Evolutionary conservation across 2,797 vertebrate species (phyloP), one percentile per base, ranked within the genome.

Genomic region (Sebastes baramenuke): DNA sequence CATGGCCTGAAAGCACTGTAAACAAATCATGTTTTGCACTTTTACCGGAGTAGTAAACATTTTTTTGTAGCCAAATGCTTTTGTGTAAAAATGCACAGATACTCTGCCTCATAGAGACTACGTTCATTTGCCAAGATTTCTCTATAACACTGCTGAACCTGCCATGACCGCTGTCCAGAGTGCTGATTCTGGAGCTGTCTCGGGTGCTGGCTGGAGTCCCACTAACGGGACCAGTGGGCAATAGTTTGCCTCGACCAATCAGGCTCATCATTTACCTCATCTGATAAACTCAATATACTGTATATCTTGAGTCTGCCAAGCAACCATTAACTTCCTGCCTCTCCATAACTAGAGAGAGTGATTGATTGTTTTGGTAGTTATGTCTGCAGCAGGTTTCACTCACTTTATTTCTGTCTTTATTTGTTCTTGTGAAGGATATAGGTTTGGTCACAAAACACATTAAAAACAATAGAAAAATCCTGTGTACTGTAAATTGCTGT

Each of bases 101-200:
- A 32, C n/a, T 10, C 59, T 24, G 8, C 13, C 14, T 58, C 56
- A 18, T 6, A 42, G 16, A 27, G 25, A 72, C 5, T 5, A 12
- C 16, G 20, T 76, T 64, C 2, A 12, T 72, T 34, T 69, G n/a
- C 16, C 20, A 36, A 24, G 2, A 29, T 29, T 29, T 62, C 30
- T 76, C 46, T 24, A 11, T 22, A 1, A 58, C 24, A 12, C n/a
- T 20, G 10, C 25, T 52, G 22, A 64, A 36, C 4, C 24, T 52
- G 59, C 30, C 8, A 22, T 36, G 18, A 14, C 13, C 0, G n/a
- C 56, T 69, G 67, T 79, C 61, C 71, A 61, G 32, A 25, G 67
- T 67, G 36, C 49, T 72, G 68, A 82, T 67, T 30, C 25, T 62
- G 61, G 46, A 72, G 55, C 36, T 58, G 59, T 81, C 59, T 62